Conservation (phyloP, 1,140 invertebrate genomes). For the Paracyclopina nana region DNA sequence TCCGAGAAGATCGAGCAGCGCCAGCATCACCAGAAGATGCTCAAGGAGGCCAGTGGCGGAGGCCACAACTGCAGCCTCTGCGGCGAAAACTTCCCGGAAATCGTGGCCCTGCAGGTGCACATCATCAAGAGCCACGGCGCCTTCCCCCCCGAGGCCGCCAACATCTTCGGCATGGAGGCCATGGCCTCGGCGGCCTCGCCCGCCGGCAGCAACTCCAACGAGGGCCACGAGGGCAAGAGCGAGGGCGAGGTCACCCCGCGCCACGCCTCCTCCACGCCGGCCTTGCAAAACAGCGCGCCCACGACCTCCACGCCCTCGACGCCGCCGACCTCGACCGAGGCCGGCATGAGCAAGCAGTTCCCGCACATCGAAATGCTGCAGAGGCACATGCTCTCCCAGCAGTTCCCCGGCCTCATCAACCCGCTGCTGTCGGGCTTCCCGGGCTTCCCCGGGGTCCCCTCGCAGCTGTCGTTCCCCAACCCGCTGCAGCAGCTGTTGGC, state of each 20-base stretch:
- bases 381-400: conserved; percentile 1
- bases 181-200: not conserved
- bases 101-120: conserved; percentile 33
- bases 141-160: conserved; percentile 16
- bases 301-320: not conserved
- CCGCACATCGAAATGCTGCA: conserved; percentile 8
- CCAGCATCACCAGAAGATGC: not conserved
- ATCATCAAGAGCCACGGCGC: conserved; percentile 32
- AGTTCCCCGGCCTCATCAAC: not conserved
- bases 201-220: not conserved
- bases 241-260: not conserved
- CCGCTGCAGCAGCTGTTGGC: conserved; percentile 2
- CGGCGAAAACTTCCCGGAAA: conserved; percentile 29
- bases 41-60: not conserved
- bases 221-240: not conserved
- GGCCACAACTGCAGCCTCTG: conserved; percentile 29
- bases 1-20: not conserved
- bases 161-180: conserved; percentile 3
- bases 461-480: not conserved
- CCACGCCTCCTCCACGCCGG: not conserved
- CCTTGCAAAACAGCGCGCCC: not conserved
- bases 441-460: not conserved
- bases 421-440: conserved; percentile 4
- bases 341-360: not conserved
- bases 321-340: too few species aligned